Evolutionary conservation across 30 jellyfish, hydroid and myxozoan species (phyloP), one percentile per base, ranked within the genome.

Genomic region (Pseudorhiza aurosa): DNA sequence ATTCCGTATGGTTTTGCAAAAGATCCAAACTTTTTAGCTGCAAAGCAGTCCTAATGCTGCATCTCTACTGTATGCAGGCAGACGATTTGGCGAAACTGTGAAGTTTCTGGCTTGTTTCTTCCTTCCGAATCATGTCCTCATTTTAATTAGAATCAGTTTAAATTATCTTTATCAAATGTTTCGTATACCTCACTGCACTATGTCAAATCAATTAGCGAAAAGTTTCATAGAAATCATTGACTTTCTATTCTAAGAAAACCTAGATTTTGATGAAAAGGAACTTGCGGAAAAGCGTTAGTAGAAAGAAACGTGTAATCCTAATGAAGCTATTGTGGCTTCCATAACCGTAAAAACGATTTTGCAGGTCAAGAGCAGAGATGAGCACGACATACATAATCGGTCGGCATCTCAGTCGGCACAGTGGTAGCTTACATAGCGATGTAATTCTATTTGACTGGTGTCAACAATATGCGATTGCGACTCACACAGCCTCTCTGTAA

Each of bases 321-420:
- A 64, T 64, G 53, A 42, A 64, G 28, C 77, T 64, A 64, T 64
- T 64, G 77, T 64, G 77, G 77, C 35, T 64, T 30, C 17, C 28
- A 42, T 2, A 37, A 25, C 43, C 45, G 75, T 33, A 60, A 10
- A 37, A 60, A 26, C 53, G 75, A n/a, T 47, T 47, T 53, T 8
- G 67, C 62, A 35, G 83, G 83, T 70, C 83, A 70, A 37, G 12
- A 64, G 83, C 46, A 70, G 60, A 44, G 51, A 51, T 47, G 68
- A 70, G 47, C 83, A 70, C 58, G 83, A 46, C 57, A 33, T 51
- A 6, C 31, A 37, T 70, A 53, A 70, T 70, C 83, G 63, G 83
- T 18, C 83, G 83, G 83, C 40, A 70, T 26, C 18, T 70, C 58
- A n/a, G 68, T 21, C 58, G 33, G 53, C 60, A 70, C 57, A 18